These are phyloP conservation scores for Bradypodion pumilum DNA, from an alignment of 2,797 vertebrate genomes.

Conservation along the genomic window DNA sequence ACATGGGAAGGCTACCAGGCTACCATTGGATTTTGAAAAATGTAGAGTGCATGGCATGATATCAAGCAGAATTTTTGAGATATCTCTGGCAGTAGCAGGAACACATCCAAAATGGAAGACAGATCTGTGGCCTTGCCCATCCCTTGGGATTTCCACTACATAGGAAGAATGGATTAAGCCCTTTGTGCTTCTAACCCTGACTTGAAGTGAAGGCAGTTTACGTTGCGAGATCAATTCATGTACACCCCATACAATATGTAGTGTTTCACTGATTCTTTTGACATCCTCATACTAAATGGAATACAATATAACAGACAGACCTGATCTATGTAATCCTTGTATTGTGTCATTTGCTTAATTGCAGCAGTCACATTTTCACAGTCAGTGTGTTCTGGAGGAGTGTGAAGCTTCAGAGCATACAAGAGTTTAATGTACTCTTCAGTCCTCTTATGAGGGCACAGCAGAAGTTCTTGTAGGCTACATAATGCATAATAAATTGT, in stretches of 20 bases:
- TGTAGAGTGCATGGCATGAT: neutral
- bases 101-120: neutral
- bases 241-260: neutral
- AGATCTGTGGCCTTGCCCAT: neutral
- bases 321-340: constrained; percentile 78
- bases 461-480: constrained; percentile 86
- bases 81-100: too few species aligned
- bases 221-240: neutral
- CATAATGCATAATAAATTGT: too few species aligned
- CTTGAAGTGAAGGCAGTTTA: too few species aligned
- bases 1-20: neutral
- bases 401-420: constrained; percentile 79
- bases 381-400: constrained; percentile 77
- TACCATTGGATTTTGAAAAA: neutral
- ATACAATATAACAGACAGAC: constrained; percentile 64
- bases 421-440: constrained; percentile 84
- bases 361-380: constrained; percentile 74
- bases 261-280: neutral
- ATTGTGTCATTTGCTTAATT: constrained; percentile 72
- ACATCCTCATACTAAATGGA: neutral
- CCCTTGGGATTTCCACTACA: neutral
- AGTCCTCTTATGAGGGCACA: constrained; percentile 80
- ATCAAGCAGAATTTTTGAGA: neutral
- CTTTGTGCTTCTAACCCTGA: neutral
- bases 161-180: neutral